Base-by-base conservation (phyloP, 2,888 invertebrate genomes). In the Ecliptopera silaceata region DNA sequence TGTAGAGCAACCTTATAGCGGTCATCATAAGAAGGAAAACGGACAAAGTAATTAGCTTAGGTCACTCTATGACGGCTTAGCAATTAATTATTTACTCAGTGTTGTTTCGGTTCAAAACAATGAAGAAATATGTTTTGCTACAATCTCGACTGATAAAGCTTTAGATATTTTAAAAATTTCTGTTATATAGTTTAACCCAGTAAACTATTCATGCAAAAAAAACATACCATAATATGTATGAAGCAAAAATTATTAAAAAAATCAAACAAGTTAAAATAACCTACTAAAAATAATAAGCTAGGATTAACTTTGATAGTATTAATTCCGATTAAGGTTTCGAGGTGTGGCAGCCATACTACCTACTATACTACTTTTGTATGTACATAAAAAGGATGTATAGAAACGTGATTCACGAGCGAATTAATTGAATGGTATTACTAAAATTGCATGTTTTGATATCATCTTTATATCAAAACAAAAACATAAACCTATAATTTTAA, bases 21-120 rank as follows among this genome's bases (percentile, higher is more conserved):
- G 26, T 26, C 11, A 26, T 46, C 15, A 3, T 29, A 45, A 42
- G 52, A 42, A 60, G 52, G 53, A 53, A 39, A 11, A 34, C 20
- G 39, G 17, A 26, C n/a, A 13, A 11, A 49, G 20, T 49, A 48
- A 50, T 22, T 46, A 43, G 41, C 38, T 59, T 59, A 56, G 52
- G 38, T 60, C 56, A 56, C 44, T 15, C 29, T 36, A 42, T 50
- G 22, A 50, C 31, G 49, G 31, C 31, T 18, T 13, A 18, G 32
- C 20, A n/a, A 41, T 41, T 29, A 29, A 32, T 32, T 41, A 49
- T 41, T 49, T 18, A 41, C 13, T 31, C 20, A 41, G 31, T 41
- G 32, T 41, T 41, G 20, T 38, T 43, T 31, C 18, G 18, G 20
- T 26, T 17, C 39, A 6, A 34, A 17, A 26, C 6, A 2, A 36